phyloP scores from a whole-genome alignment of 2,113 vertebrate species.

The Sapajus apella region DNA sequence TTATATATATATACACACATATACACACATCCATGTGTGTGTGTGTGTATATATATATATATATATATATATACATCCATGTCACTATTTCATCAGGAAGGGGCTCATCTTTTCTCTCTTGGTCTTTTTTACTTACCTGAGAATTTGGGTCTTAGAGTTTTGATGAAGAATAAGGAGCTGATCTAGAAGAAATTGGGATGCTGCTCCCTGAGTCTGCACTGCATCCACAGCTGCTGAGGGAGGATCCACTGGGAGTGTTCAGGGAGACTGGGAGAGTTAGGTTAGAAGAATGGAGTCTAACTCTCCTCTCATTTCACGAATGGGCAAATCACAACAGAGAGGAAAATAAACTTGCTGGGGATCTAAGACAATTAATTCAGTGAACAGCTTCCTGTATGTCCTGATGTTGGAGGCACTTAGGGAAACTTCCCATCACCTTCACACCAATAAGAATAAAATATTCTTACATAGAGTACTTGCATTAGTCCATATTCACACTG shows the following conservation, averaged over 20 bases:
- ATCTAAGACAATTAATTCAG: neutral
- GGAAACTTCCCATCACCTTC: neutral
- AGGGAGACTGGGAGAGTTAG: neutral
- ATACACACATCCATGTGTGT: too few relatives aligned
- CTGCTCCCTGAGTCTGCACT: neutral
- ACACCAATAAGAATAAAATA: neutral
- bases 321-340: neutral
- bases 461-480: neutral
- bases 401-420: too few relatives aligned
- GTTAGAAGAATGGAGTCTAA: neutral
- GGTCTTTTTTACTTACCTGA: neutral
- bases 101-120: neutral
- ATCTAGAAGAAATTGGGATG: neutral
- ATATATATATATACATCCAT: neutral
- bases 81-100: neutral
- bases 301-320: accelerated
- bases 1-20: neutral
- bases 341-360: neutral
- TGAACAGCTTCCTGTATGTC: neutral
- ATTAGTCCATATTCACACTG: too few relatives aligned
- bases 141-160: neutral
- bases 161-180: neutral
- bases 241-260: accelerated
- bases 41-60: neutral
- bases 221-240: too few relatives aligned